Conservation (phyloP, 2,113 vertebrate species). For the Shinisaurus crocodilurus region DNA sequence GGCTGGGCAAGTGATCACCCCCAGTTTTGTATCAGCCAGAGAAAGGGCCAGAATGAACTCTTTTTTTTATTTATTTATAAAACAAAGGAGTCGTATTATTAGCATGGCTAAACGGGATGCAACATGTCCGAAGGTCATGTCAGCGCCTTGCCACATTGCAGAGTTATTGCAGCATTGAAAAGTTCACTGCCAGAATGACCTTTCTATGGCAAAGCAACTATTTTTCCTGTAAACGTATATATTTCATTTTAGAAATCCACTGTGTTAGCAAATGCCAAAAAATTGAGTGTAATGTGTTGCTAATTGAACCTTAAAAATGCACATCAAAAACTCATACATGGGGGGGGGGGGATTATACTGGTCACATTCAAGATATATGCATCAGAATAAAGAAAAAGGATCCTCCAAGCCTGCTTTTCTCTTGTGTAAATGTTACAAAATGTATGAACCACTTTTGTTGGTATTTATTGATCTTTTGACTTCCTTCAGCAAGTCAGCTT, state of each 20-base stretch:
- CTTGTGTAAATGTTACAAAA: neutral
- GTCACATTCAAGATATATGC: neutral
- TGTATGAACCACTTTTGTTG: neutral
- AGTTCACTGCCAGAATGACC: constrained; percentile 44
- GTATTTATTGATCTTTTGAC: neutral
- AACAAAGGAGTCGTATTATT: constrained; percentile 65
- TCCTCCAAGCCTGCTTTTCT: neutral
- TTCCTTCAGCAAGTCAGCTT: neutral
- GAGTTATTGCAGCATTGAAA: constrained; percentile 51
- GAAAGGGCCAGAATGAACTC: constrained; percentile 40
- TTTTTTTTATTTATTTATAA: too few relatives aligned
- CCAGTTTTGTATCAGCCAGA: constrained; percentile 65
- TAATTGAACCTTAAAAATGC: neutral
- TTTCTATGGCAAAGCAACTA: constrained; percentile 30
- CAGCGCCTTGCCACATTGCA: constrained; percentile 58
- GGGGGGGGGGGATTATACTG: neutral
- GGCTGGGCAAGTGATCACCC: constrained; percentile 59
- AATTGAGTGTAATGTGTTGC: neutral
- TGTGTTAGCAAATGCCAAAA: neutral
- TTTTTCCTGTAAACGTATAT: constrained; percentile 22
- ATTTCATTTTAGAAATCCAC: neutral
- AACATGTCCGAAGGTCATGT: constrained; percentile 62
- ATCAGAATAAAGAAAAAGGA: neutral
- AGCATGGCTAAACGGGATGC: constrained; percentile 65
- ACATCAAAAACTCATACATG: neutral